Conservation (phyloP, 2,797 vertebrate species). For the Takifugu ocellatus region DNA sequence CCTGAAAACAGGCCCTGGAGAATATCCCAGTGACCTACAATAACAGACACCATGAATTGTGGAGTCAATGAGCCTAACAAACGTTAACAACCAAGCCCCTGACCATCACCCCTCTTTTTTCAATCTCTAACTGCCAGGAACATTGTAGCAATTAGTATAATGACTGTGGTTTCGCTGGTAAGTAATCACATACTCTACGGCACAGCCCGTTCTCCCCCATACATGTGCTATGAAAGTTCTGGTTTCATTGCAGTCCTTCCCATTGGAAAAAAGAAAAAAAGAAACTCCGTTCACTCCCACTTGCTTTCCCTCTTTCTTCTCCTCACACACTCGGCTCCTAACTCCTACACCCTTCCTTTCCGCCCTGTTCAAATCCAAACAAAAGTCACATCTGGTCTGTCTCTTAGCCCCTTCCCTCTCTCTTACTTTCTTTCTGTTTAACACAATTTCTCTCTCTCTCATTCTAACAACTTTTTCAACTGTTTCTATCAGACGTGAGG, state of each 20-base stretch:
- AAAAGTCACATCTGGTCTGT: slow-evolving; percentile 84
- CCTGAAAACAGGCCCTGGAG: slow-evolving; percentile 40
- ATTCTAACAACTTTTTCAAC: slow-evolving; percentile 47
- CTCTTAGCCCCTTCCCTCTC: slow-evolving; percentile 65
- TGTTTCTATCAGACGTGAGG: slow-evolving; percentile 54
- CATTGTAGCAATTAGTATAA: slow-evolving; percentile 78
- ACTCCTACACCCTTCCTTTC: slow-evolving; percentile 78
- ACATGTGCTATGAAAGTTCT: slow-evolving; percentile 69
- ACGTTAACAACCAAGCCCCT: slow-evolving; percentile 66
- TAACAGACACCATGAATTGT: slow-evolving; percentile 69
- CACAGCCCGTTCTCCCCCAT: slow-evolving; percentile 45
- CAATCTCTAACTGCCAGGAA: slow-evolving; percentile 64
- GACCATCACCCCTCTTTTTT: slow-evolving; percentile 7
- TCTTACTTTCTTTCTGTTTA: slow-evolving; percentile 57
- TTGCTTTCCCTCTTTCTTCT: slow-evolving; percentile 57
- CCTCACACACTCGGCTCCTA: slow-evolving; percentile 55
- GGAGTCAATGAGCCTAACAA: slow-evolving; percentile 74
- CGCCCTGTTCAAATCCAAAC: slow-evolving; percentile 80
- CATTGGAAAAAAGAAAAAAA: slow-evolving; percentile 20
- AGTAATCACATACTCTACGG: slow-evolving; percentile 73
- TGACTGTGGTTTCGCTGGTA: slow-evolving; percentile 76
- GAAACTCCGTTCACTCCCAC: slow-evolving; percentile 49
- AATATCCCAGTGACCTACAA: slow-evolving; percentile 49
- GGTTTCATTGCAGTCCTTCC: slow-evolving; percentile 68
- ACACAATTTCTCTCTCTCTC: slow-evolving; percentile 60